Conservation (phyloP, 2,113 vertebrate genomes). For the Rhea americana region DNA sequence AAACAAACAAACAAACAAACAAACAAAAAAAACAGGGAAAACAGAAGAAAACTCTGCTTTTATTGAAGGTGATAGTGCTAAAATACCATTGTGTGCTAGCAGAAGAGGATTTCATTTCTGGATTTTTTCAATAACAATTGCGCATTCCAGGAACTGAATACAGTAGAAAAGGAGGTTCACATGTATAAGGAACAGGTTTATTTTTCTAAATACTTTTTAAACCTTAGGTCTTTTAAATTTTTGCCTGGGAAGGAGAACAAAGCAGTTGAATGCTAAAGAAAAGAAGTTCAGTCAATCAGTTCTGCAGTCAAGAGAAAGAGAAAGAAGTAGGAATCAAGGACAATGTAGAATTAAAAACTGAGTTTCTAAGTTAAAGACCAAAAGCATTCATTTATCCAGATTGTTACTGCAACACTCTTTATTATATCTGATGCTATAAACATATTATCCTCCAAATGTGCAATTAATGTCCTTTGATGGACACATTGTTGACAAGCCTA, state of each 20-base stretch:
- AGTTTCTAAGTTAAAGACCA: background rate
- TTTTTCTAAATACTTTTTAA: background rate
- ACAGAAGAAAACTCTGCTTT: background rate
- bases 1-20: too few species aligned
- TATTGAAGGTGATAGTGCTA: background rate
- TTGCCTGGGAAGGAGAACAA: background rate
- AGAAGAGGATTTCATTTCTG: background rate
- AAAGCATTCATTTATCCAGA: background rate
- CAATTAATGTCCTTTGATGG: background rate
- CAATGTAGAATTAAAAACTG: background rate
- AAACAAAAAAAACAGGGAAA: background rate
- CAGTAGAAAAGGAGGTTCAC: background rate
- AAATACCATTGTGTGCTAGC: background rate
- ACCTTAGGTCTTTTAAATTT: background rate
- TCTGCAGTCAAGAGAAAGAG: background rate
- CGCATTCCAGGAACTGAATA: background rate
- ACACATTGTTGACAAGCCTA: background rate
- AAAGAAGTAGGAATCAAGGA: background rate
- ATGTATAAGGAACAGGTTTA: background rate
- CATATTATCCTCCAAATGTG: constrained; percentile 12
- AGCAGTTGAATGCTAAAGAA: background rate
- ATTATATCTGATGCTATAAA: background rate
- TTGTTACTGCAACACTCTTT: background rate
- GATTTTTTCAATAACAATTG: background rate
- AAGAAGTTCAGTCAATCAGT: background rate